phyloP scores from a whole-genome alignment of 2,888 invertebrate species.

The Caenorhabditis sp. region DNA sequence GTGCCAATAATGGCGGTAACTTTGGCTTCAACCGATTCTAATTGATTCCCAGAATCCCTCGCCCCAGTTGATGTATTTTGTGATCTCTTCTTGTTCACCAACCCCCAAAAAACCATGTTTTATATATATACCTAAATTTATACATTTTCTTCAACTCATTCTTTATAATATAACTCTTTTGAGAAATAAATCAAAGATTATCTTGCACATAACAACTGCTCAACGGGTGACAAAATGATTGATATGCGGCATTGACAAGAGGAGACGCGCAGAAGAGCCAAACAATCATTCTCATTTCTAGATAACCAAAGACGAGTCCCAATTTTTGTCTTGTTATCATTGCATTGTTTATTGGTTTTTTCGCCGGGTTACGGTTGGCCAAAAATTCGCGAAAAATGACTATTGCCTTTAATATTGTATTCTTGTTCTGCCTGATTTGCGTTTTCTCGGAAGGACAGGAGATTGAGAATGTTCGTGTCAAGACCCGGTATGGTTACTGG shows the following conservation, averaged over 20 bases:
- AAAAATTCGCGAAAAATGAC: background rate
- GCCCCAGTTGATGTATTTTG: background rate
- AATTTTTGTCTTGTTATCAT: too few species aligned
- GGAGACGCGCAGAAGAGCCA: background rate
- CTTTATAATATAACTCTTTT: too few species aligned
- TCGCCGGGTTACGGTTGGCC: background rate
- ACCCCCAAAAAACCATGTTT: too few species aligned
- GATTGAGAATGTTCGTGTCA: background rate
- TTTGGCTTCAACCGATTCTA: background rate
- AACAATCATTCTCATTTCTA: background rate
- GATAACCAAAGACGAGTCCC: background rate
- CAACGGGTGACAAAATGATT: background rate
- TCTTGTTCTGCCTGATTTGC: background rate
- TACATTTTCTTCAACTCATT: too few species aligned
- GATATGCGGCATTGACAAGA: background rate
- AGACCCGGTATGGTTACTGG: background rate
- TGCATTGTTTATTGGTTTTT: too few species aligned
- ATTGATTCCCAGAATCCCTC: too few species aligned
- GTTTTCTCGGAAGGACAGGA: background rate
- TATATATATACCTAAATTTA: too few species aligned
- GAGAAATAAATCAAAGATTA: too few species aligned
- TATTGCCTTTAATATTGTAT: background rate
- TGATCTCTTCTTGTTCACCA: background rate
- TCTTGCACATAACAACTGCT: background rate
- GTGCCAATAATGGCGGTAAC: background rate